Evolutionary conservation across 1,140 invertebrate genomes (phyloP).

Genomic region (Drosophila tani): DNA sequence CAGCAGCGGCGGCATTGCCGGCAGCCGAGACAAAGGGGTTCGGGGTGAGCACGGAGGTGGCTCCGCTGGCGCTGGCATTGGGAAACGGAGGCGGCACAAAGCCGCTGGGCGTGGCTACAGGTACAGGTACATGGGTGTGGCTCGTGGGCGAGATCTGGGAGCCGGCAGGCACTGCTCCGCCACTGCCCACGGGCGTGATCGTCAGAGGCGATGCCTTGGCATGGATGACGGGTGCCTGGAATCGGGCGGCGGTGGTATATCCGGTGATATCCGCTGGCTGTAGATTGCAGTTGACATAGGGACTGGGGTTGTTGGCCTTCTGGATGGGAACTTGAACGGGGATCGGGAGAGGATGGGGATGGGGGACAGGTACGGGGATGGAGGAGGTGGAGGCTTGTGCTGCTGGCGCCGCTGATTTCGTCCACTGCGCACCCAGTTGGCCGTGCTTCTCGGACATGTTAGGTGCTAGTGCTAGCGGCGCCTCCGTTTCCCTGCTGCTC

Average conservation of each 20-base stretch:
- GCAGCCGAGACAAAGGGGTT: slow-evolving; percentile 70
- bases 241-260: slow-evolving; percentile 64
- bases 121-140: slow-evolving; percentile 77
- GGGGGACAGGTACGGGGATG: slow-evolving; percentile 12
- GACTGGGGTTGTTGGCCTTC: slow-evolving; percentile 44
- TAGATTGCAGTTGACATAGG: slow-evolving; percentile 55
- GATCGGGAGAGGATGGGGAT: slow-evolving; percentile 13
- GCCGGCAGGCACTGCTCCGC: slow-evolving; percentile 15
- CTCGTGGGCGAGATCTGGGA: slow-evolving; percentile 65
- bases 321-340: slow-evolving; percentile 43
- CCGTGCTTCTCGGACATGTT: slow-evolving; percentile 84
- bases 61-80: slow-evolving; percentile 31
- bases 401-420: slow-evolving; percentile 68
- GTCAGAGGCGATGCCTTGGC: slow-evolving; percentile 66
- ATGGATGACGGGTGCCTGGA: slow-evolving; percentile 71
- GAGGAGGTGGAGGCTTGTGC: slow-evolving; percentile 43
- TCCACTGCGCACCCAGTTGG: slow-evolving; percentile 79
- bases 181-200: slow-evolving; percentile 50
- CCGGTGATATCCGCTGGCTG: slow-evolving; percentile 50
- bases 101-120: slow-evolving; percentile 64
- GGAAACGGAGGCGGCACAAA: slow-evolving; percentile 75
- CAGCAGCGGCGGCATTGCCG: slow-evolving; percentile 43
- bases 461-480: slow-evolving; percentile 62
- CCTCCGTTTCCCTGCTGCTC: slow-evolving; percentile 25
- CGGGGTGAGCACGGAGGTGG: slow-evolving; percentile 71